Conservation (phyloP, 1,140 invertebrate species). For the Papilio xuthus region DNA sequence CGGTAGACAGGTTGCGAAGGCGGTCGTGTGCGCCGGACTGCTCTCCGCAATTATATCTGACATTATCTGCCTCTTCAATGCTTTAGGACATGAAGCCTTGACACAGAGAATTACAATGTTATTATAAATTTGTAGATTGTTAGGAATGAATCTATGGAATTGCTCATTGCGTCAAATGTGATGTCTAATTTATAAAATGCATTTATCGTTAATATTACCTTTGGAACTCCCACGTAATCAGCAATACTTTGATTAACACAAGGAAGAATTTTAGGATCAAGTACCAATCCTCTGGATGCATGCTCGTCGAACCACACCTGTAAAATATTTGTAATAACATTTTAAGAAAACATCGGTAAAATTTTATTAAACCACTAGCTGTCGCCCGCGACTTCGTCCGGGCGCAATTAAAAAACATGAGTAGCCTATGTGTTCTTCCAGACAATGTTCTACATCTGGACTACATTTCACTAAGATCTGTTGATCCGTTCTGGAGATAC, state of each 20-base stretch:
- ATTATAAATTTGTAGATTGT: no score
- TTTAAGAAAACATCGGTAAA: no score
- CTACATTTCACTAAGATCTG: no score
- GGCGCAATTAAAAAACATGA: no score
- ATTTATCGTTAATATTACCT: slow-evolving; percentile 53
- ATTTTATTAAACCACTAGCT: no score
- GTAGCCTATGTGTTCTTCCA: no score
- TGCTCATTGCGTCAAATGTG: no score
- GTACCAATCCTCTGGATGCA: slow-evolving; percentile 76
- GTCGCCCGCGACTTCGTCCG: no score
- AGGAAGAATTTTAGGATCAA: slow-evolving; percentile 76
- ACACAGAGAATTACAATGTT: background rate
- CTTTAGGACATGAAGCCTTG: slow-evolving; percentile 67
- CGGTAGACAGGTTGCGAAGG: slow-evolving; percentile 81
- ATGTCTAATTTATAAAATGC: background rate
- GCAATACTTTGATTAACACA: slow-evolving; percentile 76
- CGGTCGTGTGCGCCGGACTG: slow-evolving; percentile 72
- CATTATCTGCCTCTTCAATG: slow-evolving; percentile 77
- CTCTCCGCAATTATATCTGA: slow-evolving; percentile 78
- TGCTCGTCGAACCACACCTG: slow-evolving; percentile 83
- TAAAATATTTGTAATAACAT: slow-evolving; percentile 2
- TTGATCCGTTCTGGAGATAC: no score
- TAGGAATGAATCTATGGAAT: no score
- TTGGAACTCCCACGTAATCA: slow-evolving; percentile 61
- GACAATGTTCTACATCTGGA: no score